These are phyloP conservation scores for Sanderia malayensis DNA, from an alignment of 30 jellyfish, hydroid and myxozoan genomes.

Conservation along the genomic window DNA sequence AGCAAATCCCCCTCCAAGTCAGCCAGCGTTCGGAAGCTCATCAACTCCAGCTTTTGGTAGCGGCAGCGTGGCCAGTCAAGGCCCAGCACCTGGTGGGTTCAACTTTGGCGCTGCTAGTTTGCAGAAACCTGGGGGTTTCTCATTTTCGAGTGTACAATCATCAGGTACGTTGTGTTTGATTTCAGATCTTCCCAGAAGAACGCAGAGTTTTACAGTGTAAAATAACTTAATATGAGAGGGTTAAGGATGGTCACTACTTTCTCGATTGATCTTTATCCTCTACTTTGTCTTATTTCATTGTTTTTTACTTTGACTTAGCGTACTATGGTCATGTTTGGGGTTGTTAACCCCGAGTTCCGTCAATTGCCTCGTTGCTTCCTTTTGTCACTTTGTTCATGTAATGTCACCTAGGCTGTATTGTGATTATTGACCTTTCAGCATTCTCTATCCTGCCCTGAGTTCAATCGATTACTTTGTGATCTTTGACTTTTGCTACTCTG, in stretches of 20 bases:
- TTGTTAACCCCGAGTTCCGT: not conserved
- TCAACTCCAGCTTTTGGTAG: slow-evolving; percentile 25
- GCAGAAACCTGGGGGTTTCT: slow-evolving; percentile 31
- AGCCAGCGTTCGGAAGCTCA: slow-evolving; percentile 19
- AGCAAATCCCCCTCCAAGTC: not conserved
- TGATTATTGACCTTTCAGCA: slow-evolving; percentile 1
- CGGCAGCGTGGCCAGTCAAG: slow-evolving; percentile 3
- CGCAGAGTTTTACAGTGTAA: no score
- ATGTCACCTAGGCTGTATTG: not conserved
- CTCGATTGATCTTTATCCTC: not conserved
- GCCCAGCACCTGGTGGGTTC: slow-evolving; percentile 53
- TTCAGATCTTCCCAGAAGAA: no score
- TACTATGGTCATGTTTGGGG: not conserved
- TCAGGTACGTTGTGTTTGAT: slow-evolving; percentile 26
- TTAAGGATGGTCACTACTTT: no score
- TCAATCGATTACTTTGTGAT: no score
- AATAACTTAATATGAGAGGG: no score
- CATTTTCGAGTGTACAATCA: slow-evolving; percentile 38
- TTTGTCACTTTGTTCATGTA: not conserved
- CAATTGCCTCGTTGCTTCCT: not conserved
- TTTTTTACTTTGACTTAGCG: not conserved
- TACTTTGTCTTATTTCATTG: not conserved
- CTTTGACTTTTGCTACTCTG: not conserved
- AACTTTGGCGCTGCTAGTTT: slow-evolving; percentile 29
- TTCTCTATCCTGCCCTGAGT: not conserved